Evolutionary conservation across 2,797 vertebrate species (phyloP).

Genomic region (Sebastes diaconus): DNA sequence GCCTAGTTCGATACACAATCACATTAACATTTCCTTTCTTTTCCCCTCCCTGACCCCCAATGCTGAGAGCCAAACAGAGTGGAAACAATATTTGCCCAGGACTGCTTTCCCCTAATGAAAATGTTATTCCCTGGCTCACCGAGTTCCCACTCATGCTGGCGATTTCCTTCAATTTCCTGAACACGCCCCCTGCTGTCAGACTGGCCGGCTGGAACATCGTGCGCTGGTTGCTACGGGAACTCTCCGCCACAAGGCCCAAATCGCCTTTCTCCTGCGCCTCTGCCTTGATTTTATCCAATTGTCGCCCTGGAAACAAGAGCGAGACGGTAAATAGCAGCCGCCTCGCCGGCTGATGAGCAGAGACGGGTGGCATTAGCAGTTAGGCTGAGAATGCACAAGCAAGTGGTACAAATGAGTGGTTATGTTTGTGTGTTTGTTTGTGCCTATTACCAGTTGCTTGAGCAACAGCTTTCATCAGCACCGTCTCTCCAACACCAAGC

Average conservation of each 20-base stretch:
- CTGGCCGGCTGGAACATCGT: constrained; percentile 89
- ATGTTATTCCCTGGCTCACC: constrained; percentile 80
- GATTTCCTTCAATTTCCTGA: constrained; percentile 89
- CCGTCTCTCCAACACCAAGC: constrained; percentile 89
- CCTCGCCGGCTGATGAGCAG: constrained; percentile 26
- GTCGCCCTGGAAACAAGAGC: constrained; percentile 85
- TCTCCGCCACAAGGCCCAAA: constrained; percentile 91
- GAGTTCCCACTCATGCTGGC: constrained; percentile 88
- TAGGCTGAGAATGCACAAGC: constrained; percentile 23
- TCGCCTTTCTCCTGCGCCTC: constrained; percentile 91
- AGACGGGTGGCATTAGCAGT: constrained; percentile 23
- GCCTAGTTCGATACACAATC: constrained; percentile 22
- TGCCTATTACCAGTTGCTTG: constrained; percentile 88
- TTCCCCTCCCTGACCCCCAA: not conserved
- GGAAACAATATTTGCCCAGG: constrained; percentile 46
- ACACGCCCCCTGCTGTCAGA: constrained; percentile 85
- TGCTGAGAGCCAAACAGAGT: constrained; percentile 7
- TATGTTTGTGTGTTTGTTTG: not conserved
- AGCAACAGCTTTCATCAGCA: constrained; percentile 92
- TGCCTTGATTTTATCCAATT: constrained; percentile 89
- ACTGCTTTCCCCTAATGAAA: constrained; percentile 53
- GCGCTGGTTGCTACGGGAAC: constrained; percentile 90
- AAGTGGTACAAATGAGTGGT: not conserved
- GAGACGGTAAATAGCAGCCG: constrained; percentile 39
- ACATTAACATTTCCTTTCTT: constrained; percentile 31